These are phyloP conservation scores for Myotis planiceps DNA, from an alignment of 2,797 vertebrate genomes.

Conservation along the genomic window DNA sequence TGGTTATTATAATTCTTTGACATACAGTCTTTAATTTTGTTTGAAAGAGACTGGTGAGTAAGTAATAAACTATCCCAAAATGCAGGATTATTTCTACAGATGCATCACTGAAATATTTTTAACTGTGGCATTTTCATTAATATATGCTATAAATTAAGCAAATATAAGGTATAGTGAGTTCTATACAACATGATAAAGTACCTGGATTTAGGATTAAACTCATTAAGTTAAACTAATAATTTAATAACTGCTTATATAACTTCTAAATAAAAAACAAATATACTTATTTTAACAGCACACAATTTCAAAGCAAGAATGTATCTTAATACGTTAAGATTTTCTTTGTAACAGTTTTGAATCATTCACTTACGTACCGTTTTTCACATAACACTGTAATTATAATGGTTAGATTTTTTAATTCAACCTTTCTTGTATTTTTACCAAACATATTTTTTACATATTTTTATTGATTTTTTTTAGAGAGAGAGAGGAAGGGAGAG, in stretches of 20 bases:
- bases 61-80: conserved; percentile 38
- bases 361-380: not conserved
- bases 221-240: conserved; percentile 66
- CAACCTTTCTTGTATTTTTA: not conserved
- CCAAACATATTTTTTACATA: not conserved
- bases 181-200: conserved; percentile 75
- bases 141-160: conserved; percentile 74
- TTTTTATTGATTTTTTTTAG: no score
- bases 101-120: conserved; percentile 65
- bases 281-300: not conserved
- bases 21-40: not conserved
- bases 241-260: conserved; percentile 47
- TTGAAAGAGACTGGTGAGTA: not conserved
- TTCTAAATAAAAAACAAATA: conserved; percentile 60
- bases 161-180: conserved; percentile 54
- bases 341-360: not conserved
- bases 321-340: not conserved
- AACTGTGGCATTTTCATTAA: conserved; percentile 81
- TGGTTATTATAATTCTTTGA: not conserved
- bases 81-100: not conserved
- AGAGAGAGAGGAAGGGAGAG: no score
- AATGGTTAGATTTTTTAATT: not conserved
- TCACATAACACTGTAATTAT: not conserved
- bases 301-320: not conserved
- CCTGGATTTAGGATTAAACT: conserved; percentile 66